Conservation (phyloP, 2,113 vertebrate species). For the Amia ocellicauda region DNA sequence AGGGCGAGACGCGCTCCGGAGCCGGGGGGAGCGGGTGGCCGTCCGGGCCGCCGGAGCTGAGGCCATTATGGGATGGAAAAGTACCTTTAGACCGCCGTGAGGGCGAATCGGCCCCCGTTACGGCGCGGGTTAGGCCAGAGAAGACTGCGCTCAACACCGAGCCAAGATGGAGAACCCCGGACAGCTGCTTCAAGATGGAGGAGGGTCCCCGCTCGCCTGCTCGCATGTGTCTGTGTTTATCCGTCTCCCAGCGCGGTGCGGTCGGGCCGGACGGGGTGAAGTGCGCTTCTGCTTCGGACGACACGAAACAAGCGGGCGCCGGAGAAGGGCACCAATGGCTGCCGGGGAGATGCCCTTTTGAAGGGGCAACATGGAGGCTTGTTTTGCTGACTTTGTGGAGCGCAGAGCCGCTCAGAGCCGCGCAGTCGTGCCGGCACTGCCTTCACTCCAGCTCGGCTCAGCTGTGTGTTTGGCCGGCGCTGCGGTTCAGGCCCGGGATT, state of each 20-base stretch:
- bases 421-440: too few relatives aligned
- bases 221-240: too few relatives aligned
- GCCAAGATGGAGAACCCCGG: constrained; percentile 52
- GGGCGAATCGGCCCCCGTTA: not conserved
- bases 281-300: too few relatives aligned
- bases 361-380: constrained; percentile 6
- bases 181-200: constrained; percentile 54
- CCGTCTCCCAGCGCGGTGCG: too few relatives aligned
- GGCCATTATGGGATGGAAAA: not conserved
- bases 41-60: not conserved
- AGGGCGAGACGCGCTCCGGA: constrained; percentile 46
- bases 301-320: too few relatives aligned
- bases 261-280: too few relatives aligned
- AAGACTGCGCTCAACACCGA: constrained; percentile 21
- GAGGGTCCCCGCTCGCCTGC: not conserved
- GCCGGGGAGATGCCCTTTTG: too few relatives aligned
- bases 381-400: constrained; percentile 2
- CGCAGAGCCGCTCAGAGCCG: too few relatives aligned
- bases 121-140: constrained; percentile 4
- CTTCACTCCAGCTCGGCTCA: too few relatives aligned
- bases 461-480: not conserved
- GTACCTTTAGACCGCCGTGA: not conserved
- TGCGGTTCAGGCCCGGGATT: not conserved
- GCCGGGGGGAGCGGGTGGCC: not conserved
- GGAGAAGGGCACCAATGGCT: too few relatives aligned